phyloP scores from a whole-genome alignment of 2,113 vertebrate genomes.

The Silurus glanis region DNA sequence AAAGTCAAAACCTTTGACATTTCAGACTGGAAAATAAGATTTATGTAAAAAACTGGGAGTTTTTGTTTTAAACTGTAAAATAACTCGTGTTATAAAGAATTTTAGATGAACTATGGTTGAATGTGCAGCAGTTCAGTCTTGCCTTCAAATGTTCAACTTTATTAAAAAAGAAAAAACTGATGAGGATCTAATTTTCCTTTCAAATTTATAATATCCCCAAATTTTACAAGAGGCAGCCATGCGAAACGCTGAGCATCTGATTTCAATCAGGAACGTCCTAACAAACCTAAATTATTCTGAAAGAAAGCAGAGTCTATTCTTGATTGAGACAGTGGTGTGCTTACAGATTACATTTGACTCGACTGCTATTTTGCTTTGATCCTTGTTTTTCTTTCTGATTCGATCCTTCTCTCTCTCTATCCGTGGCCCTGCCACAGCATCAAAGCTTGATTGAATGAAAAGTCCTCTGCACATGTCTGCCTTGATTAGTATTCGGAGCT shows the following conservation, averaged over 20 bases:
- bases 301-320: conserved; percentile 16
- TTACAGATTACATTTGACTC: conserved; percentile 43
- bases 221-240: background rate
- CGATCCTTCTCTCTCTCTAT: conserved; percentile 23
- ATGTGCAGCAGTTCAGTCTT: background rate
- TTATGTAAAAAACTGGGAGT: background rate
- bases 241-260: background rate
- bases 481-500: conserved; percentile 60
- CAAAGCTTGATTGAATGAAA: conserved; percentile 51
- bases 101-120: background rate
- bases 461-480: conserved; percentile 46
- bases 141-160: background rate
- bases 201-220: background rate
- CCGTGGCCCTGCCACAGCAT: background rate
- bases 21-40: background rate
- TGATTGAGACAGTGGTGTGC: conserved; percentile 22
- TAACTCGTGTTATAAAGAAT: background rate
- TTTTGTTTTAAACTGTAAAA: background rate
- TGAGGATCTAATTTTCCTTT: conserved; percentile 13
- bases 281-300: conserved; percentile 27
- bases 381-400: conserved; percentile 35
- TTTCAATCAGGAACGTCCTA: conserved; percentile 24
- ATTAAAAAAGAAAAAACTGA: conserved; percentile 1
- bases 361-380: conserved; percentile 21
- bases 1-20: background rate